These are phyloP conservation scores for Cheilosia soror DNA, from an alignment of 2,888 invertebrate genomes.

Conservation along the genomic window DNA sequence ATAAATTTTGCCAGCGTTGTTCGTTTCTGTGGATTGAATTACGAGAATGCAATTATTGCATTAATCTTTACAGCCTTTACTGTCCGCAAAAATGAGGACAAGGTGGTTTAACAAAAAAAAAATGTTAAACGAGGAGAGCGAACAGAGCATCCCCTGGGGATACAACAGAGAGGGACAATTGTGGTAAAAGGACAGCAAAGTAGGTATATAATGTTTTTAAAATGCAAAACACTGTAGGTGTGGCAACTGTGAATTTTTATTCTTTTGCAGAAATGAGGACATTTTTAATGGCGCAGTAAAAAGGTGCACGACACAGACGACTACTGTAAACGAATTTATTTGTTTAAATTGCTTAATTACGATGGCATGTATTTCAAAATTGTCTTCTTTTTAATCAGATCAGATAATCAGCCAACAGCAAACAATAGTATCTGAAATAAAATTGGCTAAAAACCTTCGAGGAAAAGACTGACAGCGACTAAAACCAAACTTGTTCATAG, in stretches of 20 bases:
- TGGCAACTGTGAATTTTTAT: slow-evolving; percentile 11
- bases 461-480: too few species aligned
- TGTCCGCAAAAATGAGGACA: slow-evolving; percentile 24
- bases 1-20: not conserved
- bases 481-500: too few species aligned
- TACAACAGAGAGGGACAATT: not conserved
- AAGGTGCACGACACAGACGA: not conserved
- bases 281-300: not conserved
- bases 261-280: not conserved
- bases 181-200: not conserved
- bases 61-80: slow-evolving; percentile 8
- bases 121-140: too few species aligned
- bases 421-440: too few species aligned
- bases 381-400: too few species aligned
- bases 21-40: slow-evolving; percentile 22
- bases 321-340: too few species aligned
- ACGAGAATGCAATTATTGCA: slow-evolving; percentile 18
- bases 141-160: not conserved
- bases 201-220: not conserved
- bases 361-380: too few species aligned
- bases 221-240: slow-evolving; percentile 7
- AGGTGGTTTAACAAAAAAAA: not conserved
- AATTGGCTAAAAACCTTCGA: too few species aligned
- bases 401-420: too few species aligned
- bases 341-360: too few species aligned